Base-by-base conservation (phyloP, 2,888 invertebrate genomes). In the Aspidiotus rigidus region DNA sequence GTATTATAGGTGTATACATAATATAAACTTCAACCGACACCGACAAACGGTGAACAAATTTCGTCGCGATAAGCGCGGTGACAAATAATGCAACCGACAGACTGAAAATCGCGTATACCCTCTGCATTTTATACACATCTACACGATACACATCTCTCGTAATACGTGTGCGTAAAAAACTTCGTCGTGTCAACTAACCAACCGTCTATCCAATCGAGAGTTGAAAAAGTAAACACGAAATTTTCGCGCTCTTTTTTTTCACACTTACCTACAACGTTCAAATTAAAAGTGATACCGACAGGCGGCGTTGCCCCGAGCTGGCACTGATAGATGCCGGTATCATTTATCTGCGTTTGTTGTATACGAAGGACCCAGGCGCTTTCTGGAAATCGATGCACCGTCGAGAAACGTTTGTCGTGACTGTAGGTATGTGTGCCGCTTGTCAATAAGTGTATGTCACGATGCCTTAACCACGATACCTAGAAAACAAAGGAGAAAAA, bases 271-370 rank as follows among this genome's bases (percentile, higher is more conserved):
- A 66, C 66, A 15, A 66, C 66, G 66, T 59, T 66, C 1, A 66
- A 40, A 66, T 66, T 59, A 39, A 66, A 66, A 39, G 66, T 66
- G n/a, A 66, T 66, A 59, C 66, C 66, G 44, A 66, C 66, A n/a
- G 66, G 66, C n/a, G 66, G 66, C 15, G 66, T 66, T 28, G 59
- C 49, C 42, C 44, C 66, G 42, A 66, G 59, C 59, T 66, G 66
- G 59, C 66, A 66, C 59, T 66, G 66, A 44, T 66, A 66, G 44
- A 66, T 66, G 17, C 66, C 66, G n/a, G 66, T 66, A 66, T 66
- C 66, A 40, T 66, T 66, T 57, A 66, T 66, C 56, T 49, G 42
- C 59, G 66, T 66, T 49, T 66, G 66, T 53, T 66, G 66, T 66
- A 66, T 66, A 17, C 66, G 66, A 17, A 66, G 66, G 8, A 66